Percentiles rank a stretch among this genome's conserved stretches.
Evolutionary conservation across 2,113 vertebrate genomes (phyloP).

Genomic region (Dendropsophus ebraccatus): DNA sequence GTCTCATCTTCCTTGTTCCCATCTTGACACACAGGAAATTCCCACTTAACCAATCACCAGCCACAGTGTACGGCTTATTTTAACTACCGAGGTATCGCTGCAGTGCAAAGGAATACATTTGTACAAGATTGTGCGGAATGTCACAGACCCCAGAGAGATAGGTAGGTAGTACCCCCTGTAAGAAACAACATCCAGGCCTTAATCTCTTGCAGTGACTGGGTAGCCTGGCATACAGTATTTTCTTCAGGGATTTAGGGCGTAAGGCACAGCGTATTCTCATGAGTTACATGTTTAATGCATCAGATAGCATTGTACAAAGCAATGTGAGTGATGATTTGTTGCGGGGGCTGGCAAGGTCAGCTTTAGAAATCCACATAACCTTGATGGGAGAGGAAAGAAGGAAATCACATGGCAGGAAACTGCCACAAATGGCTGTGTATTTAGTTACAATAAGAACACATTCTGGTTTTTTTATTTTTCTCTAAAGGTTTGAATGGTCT

Average conservation of each 20-base stretch:
- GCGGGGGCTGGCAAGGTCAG: conserved; percentile 17
- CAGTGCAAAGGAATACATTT: too few relatives aligned
- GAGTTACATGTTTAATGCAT: conserved; percentile 18
- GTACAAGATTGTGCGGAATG: too few relatives aligned
- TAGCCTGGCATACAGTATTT: background rate
- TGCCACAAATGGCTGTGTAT: background rate
- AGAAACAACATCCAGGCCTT: too few relatives aligned
- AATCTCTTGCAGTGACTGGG: background rate
- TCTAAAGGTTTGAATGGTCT: too few relatives aligned
- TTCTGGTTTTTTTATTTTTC: too few relatives aligned
- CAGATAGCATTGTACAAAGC: background rate
- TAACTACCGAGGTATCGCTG: too few relatives aligned
- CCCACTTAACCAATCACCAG: too few relatives aligned
- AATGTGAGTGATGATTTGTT: background rate
- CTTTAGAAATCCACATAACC: background rate
- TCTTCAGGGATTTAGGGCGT: conserved; percentile 1
- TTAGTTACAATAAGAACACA: background rate
- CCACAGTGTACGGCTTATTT: too few relatives aligned
- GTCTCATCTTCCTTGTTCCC: too few relatives aligned
- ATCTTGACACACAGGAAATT: too few relatives aligned
- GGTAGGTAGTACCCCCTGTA: too few relatives aligned
- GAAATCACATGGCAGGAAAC: background rate
- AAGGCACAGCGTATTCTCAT: background rate
- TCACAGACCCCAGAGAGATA: too few relatives aligned
- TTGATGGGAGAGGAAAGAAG: background rate